Conservation (phyloP, 1,140 invertebrate genomes). For the Olivierus martensii region DNA sequence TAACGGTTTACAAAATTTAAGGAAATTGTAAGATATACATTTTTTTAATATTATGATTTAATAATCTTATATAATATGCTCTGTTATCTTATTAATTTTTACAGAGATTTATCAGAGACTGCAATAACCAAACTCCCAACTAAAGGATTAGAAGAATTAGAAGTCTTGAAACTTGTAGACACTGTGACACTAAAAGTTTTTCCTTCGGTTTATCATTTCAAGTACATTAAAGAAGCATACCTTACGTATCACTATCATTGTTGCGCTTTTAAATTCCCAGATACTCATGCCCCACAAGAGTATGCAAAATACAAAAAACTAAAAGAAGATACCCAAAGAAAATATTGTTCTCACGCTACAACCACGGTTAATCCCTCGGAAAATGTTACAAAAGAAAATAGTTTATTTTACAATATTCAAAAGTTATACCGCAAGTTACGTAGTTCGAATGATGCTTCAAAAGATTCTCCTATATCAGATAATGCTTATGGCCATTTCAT, state of each 20-base stretch:
- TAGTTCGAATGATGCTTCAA: not conserved
- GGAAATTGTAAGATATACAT: slow-evolving; percentile 3
- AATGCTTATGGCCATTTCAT: not conserved
- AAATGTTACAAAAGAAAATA: not conserved
- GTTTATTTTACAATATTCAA: too few relatives aligned
- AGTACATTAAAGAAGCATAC: slow-evolving; percentile 38
- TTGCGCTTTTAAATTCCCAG: slow-evolving; percentile 72
- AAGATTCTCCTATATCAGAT: not conserved
- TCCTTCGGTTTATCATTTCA: slow-evolving; percentile 66
- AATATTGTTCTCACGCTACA: slow-evolving; percentile 7
- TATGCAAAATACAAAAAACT: slow-evolving; percentile 9
- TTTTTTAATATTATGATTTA: not conserved
- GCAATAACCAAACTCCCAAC: slow-evolving; percentile 55
- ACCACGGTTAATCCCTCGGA: not conserved
- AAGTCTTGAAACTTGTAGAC: slow-evolving; percentile 51
- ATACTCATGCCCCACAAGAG: slow-evolving; percentile 39
- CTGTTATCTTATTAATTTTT: slow-evolving; percentile 2
- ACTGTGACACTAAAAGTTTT: slow-evolving; percentile 62
- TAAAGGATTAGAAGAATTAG: slow-evolving; percentile 51
- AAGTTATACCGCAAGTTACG: too few relatives aligned
- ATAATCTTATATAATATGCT: not conserved
- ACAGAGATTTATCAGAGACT: slow-evolving; percentile 57
- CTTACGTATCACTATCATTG: slow-evolving; percentile 80
- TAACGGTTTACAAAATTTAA: slow-evolving; percentile 7
- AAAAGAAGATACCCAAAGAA: slow-evolving; percentile 11